phyloP scores from a whole-genome alignment of 2,888 invertebrate species.

The Heliconius erato region DNA sequence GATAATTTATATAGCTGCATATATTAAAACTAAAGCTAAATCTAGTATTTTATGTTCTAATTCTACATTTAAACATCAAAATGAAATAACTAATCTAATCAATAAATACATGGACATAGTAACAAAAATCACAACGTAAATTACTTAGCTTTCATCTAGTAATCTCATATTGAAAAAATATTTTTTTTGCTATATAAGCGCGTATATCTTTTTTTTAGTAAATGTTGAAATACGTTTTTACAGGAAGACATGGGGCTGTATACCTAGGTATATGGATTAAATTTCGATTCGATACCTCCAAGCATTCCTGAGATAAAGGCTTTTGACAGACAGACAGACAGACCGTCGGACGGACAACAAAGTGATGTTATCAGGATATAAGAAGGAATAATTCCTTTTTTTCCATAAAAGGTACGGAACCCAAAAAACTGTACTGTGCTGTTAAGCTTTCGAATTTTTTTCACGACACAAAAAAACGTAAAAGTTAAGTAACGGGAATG shows the following conservation, averaged over 20 bases:
- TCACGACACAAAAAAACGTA: slow-evolving; percentile 53
- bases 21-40: neutral
- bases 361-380: too few relatives aligned
- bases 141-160: slow-evolving; percentile 39
- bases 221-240: too few relatives aligned
- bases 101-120: neutral
- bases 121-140: slow-evolving; percentile 34
- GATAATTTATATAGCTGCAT: neutral
- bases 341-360: too few relatives aligned
- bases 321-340: too few relatives aligned
- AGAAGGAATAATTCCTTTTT: too few relatives aligned
- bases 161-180: slow-evolving; percentile 27
- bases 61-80: neutral
- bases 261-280: too few relatives aligned
- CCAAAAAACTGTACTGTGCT: slow-evolving; percentile 30
- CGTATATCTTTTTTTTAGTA: too few relatives aligned
- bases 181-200: too few relatives aligned
- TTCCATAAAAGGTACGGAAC: too few relatives aligned
- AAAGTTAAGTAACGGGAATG: slow-evolving; percentile 63
- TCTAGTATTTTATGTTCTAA: neutral
- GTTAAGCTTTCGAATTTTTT: slow-evolving; percentile 42
- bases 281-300: too few relatives aligned
- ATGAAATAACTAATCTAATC: neutral
- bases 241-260: too few relatives aligned
- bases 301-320: too few relatives aligned